These are phyloP conservation scores for Sula dactylatra DNA, from an alignment of 2,113 vertebrate genomes.

Conservation along the genomic window DNA sequence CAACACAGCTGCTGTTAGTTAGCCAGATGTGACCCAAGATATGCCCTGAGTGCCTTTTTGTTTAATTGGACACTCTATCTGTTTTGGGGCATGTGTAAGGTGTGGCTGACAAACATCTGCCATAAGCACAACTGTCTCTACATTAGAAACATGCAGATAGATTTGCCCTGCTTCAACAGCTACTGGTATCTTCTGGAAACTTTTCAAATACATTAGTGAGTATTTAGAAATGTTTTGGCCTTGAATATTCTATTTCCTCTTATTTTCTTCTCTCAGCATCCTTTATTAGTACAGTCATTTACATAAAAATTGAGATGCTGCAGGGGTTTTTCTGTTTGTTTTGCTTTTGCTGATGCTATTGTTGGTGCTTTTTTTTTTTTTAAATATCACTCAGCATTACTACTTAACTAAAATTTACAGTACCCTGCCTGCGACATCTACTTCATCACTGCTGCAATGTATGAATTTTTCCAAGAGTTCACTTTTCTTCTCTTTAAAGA, in stretches of 20 bases:
- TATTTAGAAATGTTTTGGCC: background rate
- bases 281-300: background rate
- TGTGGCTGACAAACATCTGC: slow-evolving; percentile 23
- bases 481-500: background rate
- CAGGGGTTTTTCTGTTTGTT: background rate
- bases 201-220: background rate
- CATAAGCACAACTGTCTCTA: background rate
- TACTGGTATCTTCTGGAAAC: background rate
- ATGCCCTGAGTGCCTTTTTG: background rate
- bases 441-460: background rate
- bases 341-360: background rate
- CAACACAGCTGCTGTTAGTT: background rate
- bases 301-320: background rate
- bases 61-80: slow-evolving; percentile 27
- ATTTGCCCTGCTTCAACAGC: background rate
- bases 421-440: background rate
- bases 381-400: background rate
- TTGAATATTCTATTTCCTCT: background rate
- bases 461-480: background rate
- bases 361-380: background rate
- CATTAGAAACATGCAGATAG: background rate
- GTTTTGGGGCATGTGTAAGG: background rate
- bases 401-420: background rate
- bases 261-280: background rate
- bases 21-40: slow-evolving; percentile 40